phyloP scores from a whole-genome alignment of 1,140 invertebrate species.

The Formica selysi region DNA sequence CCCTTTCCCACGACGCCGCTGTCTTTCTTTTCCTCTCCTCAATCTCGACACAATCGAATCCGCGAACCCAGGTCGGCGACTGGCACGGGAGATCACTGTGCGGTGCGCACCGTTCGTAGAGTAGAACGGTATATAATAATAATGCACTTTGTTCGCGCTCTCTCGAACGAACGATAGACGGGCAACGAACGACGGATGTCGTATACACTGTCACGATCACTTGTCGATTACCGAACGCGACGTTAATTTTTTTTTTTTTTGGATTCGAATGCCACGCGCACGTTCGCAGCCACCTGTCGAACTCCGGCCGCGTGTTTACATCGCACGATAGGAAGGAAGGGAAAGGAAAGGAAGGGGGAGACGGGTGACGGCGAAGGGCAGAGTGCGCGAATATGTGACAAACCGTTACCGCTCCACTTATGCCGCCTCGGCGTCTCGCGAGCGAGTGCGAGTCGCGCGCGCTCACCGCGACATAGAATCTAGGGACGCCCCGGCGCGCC shows the following conservation, averaged over 20 bases:
- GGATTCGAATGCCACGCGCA: neutral
- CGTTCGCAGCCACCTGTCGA: constrained; percentile 32
- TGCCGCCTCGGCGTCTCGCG: constrained; percentile 33
- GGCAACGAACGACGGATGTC: constrained; percentile 23
- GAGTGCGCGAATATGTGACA: constrained; percentile 6
- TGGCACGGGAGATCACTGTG: constrained; percentile 44
- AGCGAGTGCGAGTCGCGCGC: constrained; percentile 23
- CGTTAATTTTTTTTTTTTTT: neutral
- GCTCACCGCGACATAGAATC: constrained; percentile 23
- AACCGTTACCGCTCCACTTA: neutral
- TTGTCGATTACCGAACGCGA: constrained; percentile 37
- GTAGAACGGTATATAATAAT: constrained; percentile 32
- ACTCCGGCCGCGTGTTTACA: constrained; percentile 49
- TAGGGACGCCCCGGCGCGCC: neutral
- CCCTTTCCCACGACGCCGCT: constrained; percentile 72
- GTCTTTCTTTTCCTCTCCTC: constrained; percentile 31
- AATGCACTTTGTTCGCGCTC: constrained; percentile 31
- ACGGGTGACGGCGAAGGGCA: neutral
- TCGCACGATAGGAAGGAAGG: constrained; percentile 2
- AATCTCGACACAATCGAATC: constrained; percentile 18
- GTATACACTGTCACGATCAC: constrained; percentile 56
- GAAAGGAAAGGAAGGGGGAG: neutral
- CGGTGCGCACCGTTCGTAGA: constrained; percentile 17
- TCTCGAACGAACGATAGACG: neutral
- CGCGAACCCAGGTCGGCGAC: constrained; percentile 23